phyloP scores from a whole-genome alignment of 1,140 invertebrate species.

The Dendroctonus valens region DNA sequence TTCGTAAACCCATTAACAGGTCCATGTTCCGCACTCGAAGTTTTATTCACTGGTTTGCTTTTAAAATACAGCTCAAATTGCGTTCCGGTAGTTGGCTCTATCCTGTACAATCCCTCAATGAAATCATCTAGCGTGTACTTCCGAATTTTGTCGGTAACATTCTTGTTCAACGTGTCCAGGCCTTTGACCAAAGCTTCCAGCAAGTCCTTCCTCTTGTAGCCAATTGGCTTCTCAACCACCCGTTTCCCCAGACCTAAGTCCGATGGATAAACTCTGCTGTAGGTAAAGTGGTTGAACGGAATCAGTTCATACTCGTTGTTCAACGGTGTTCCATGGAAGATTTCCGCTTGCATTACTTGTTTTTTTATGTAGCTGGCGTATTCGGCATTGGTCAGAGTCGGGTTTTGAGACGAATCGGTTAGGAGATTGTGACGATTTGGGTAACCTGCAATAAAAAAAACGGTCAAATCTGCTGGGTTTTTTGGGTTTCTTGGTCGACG shows the following conservation, averaged over 20 bases:
- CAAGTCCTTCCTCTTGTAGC: conserved; percentile 72
- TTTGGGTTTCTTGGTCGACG: too few species aligned
- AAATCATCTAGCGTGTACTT: conserved; percentile 71
- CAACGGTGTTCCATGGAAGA: conserved; percentile 64
- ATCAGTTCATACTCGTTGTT: conserved; percentile 79
- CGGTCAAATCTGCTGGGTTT: neutral
- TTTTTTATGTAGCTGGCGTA: conserved; percentile 59
- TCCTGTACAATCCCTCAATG: conserved; percentile 73
- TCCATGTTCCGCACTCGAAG: conserved; percentile 35
- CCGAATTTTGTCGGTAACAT: conserved; percentile 52
- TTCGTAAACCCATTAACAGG: conserved; percentile 53
- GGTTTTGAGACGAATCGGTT: conserved; percentile 28
- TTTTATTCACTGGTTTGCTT: conserved; percentile 56
- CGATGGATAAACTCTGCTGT: conserved; percentile 70
- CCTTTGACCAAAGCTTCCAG: conserved; percentile 65
- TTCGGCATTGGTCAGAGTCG: conserved; percentile 48
- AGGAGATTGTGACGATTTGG: conserved; percentile 10
- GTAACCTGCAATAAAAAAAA: conserved; percentile 31
- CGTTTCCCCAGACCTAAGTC: conserved; percentile 76
- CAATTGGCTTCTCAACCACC: conserved; percentile 80
- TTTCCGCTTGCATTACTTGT: conserved; percentile 65
- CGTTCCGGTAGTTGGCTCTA: conserved; percentile 71
- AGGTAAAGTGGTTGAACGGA: conserved; percentile 79
- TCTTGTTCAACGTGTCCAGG: conserved; percentile 67
- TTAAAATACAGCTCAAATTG: conserved; percentile 79